A percentile compares a stretch with the other conserved stretches of the same genome.
phyloP scores from a whole-genome alignment of 2,888 invertebrate species.

The Chalcis sispes region DNA sequence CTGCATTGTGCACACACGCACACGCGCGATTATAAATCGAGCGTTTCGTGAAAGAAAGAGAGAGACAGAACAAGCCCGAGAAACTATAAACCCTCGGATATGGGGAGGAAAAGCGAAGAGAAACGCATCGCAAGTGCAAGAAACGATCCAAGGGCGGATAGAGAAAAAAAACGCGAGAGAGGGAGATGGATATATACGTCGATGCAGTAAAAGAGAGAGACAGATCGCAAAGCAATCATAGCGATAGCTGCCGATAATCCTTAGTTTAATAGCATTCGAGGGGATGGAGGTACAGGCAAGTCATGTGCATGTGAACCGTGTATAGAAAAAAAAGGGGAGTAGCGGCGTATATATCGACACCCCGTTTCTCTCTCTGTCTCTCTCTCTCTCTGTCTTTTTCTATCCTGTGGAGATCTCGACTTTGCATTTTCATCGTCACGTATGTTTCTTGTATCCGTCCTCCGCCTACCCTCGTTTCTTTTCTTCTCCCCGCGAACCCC shows the following conservation, averaged over 20 bases:
- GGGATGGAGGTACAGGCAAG: constrained; percentile 9
- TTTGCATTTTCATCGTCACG: constrained; percentile 57
- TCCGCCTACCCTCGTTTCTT: too few relatives aligned
- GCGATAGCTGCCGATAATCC: constrained; percentile 57
- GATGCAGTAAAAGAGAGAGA: constrained; percentile 6
- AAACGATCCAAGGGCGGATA: neutral
- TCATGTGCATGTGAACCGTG: too few relatives aligned
- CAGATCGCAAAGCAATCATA: constrained; percentile 53
- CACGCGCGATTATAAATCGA: constrained; percentile 47
- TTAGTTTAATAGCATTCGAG: constrained; percentile 53
- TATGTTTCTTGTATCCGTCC: constrained; percentile 8
- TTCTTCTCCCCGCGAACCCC: too few relatives aligned
- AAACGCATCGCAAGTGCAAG: constrained; percentile 25
- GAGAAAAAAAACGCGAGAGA: neutral
- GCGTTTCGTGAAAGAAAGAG: too few relatives aligned
- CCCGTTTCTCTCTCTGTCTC: neutral
- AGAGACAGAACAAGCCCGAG: constrained; percentile 29
- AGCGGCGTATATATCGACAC: neutral
- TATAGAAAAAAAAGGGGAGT: neutral
- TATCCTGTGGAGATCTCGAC: too few relatives aligned
- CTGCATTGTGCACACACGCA: neutral
- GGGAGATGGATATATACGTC: too few relatives aligned
- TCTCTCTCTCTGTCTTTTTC: neutral
- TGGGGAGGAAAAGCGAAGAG: neutral
- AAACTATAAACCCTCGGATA: neutral